phyloP scores from a whole-genome alignment of 2,113 vertebrate species.

The Ptyas mucosa region DNA sequence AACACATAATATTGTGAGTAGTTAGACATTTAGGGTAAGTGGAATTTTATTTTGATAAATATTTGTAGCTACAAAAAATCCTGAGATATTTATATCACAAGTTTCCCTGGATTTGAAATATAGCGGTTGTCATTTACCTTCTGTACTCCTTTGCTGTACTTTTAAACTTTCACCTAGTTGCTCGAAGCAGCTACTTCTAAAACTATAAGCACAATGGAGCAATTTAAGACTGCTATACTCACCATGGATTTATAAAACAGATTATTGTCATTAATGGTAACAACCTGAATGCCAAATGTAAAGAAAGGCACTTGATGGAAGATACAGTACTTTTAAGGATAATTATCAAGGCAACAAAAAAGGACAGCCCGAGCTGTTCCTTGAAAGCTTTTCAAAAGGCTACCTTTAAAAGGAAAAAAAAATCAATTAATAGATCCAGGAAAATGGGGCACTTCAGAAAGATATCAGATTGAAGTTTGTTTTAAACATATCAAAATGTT shows the following conservation, averaged over 20 bases:
- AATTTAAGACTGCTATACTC: constrained; percentile 6
- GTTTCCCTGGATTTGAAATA: neutral
- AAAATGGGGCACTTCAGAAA: neutral
- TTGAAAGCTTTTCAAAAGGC: neutral
- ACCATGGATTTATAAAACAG: neutral
- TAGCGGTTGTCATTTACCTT: neutral
- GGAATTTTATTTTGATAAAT: neutral
- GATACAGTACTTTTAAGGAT: neutral
- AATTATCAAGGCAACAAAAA: neutral
- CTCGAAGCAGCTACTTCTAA: neutral
- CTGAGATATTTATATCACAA: neutral
- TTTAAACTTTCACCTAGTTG: neutral
- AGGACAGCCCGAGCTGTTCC: neutral
- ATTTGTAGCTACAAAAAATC: neutral
- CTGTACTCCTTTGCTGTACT: neutral
- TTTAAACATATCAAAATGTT: neutral
- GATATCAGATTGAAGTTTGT: neutral
- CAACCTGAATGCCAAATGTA: constrained; percentile 8
- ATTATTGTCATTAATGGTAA: neutral
- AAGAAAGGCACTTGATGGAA: neutral
- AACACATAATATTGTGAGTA: neutral
- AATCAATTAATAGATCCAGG: neutral
- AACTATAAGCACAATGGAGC: neutral
- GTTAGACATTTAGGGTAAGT: neutral
- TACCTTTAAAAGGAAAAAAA: neutral